Percentiles rank a stretch among this genome's conserved stretches.
These are phyloP conservation scores for Syritta pipiens DNA, from an alignment of 2,888 invertebrate genomes.

Conservation along the genomic window DNA sequence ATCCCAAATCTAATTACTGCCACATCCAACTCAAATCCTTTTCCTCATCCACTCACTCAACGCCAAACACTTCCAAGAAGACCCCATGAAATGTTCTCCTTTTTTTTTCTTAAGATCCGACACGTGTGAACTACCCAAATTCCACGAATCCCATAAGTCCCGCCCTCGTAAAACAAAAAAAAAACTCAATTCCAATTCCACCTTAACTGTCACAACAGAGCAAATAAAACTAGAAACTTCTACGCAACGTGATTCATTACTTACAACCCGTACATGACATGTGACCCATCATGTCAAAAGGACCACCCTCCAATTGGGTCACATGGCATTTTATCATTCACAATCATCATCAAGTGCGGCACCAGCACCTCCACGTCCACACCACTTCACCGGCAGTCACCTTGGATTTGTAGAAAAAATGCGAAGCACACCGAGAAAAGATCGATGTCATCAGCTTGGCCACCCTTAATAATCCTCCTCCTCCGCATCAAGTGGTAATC, in stretches of 20 bases:
- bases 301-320: slow-evolving; percentile 33
- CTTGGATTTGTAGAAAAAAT: slow-evolving; percentile 33
- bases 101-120: too few species aligned
- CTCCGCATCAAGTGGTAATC: slow-evolving; percentile 8
- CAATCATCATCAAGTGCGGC: slow-evolving; percentile 26
- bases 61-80: too few species aligned
- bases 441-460: slow-evolving; percentile 43
- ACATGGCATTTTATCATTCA: slow-evolving; percentile 20
- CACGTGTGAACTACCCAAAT: too few species aligned
- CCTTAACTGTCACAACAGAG: background rate
- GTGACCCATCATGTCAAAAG: background rate
- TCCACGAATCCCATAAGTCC: too few species aligned
- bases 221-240: background rate
- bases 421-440: background rate
- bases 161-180: too few species aligned
- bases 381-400: slow-evolving; percentile 26
- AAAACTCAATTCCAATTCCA: too few species aligned
- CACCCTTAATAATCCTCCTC: background rate
- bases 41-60: too few species aligned
- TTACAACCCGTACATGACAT: slow-evolving; percentile 2
- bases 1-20: too few species aligned
- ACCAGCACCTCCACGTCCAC: too few species aligned
- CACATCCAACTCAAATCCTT: too few species aligned
- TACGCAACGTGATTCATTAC: background rate
- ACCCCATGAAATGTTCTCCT: too few species aligned